These are phyloP conservation scores for Mobula birostris DNA, from an alignment of 2,113 vertebrate species.

Conservation along the genomic window DNA sequence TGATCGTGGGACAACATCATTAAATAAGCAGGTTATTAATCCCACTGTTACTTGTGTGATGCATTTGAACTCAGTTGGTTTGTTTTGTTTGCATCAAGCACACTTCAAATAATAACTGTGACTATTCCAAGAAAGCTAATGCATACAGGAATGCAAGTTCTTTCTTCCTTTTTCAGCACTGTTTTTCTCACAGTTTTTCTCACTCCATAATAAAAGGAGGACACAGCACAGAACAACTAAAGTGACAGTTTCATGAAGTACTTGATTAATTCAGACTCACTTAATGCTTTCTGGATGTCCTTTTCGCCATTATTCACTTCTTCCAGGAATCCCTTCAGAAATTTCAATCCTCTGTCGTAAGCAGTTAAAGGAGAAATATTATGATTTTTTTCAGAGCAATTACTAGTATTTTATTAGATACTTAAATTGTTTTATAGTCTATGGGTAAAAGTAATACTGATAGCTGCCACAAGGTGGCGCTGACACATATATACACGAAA, in stretches of 20 bases:
- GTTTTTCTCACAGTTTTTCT: background rate
- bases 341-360: slow-evolving; percentile 75
- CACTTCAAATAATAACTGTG: background rate
- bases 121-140: background rate
- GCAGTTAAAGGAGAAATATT: background rate
- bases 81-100: background rate
- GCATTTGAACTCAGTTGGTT: background rate
- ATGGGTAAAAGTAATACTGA: background rate
- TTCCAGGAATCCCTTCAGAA: slow-evolving; percentile 87
- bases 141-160: background rate
- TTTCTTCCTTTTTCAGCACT: background rate
- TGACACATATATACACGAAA: background rate
- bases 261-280: slow-evolving; percentile 59
- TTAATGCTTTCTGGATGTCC: slow-evolving; percentile 85
- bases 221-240: background rate
- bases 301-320: slow-evolving; percentile 77
- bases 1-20: background rate
- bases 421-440: background rate
- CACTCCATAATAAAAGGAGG: background rate
- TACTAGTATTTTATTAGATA: background rate
- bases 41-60: background rate
- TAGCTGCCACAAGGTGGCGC: background rate
- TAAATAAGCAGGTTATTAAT: background rate
- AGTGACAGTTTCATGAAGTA: background rate
- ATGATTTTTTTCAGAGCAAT: background rate